Evolutionary conservation across 2,113 vertebrate species (phyloP), one percentile per base, ranked within the genome.

Genomic region (Tragulus kanchil): DNA sequence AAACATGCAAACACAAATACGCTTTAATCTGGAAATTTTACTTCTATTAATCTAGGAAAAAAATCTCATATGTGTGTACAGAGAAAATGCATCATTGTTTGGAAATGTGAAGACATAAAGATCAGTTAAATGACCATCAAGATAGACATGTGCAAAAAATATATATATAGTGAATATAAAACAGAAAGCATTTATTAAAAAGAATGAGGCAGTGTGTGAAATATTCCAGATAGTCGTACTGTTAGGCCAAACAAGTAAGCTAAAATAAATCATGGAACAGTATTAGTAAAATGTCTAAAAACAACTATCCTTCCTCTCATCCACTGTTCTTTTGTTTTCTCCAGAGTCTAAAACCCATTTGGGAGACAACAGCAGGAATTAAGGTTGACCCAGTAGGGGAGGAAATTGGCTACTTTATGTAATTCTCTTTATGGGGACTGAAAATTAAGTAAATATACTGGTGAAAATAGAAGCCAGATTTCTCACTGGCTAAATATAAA

Each of bases 11-110:
- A 87, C 19, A 73, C 9, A 85, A 54, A 92, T 45, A 75, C 15
- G 12, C 10, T 93, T 65, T 65, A 82, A 59, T 31, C 17, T 90
- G 82, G 48, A 9, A 73, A 91, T 88, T 95, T 89, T 86, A 45
- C 25, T 77, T 89, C 23, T 67, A 61, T 13, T 73, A 75, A 84
- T 81, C 48, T 52, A 83, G 8, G 23, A 75, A 87, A 75, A 87
- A 28, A 82, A 81, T 67, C 19, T 45, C 42, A 48, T 25, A 6
- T 28, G 42, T 16, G n/a, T 67, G 2, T 45, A 73, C 16, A 85
- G 17, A 87, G 25, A 83, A 15, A 83, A 83, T 31, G 21, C 1
- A 89, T 11, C 25, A 67, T 2, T 90, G 6, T 50, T 69, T 77
- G 7, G 58, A 83, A 67, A 64, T 52, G 3, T 50, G 28, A 95